phyloP scores from a whole-genome alignment of 2,888 invertebrate genomes.

The Diarsia dahlii region DNA sequence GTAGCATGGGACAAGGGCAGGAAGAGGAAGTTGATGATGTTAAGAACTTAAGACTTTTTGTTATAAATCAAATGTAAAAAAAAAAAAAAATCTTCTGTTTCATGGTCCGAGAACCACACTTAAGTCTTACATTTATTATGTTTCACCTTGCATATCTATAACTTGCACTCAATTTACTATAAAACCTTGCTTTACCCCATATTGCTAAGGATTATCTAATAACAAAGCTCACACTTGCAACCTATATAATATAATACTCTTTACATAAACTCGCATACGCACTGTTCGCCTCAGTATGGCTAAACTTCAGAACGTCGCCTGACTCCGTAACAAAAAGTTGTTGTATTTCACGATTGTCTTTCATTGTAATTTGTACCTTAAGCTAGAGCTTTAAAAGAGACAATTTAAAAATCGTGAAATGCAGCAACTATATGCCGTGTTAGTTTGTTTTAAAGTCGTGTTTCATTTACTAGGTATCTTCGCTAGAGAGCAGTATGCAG shows the following conservation, averaged over 20 bases:
- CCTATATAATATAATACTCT: not conserved
- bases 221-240: conserved; percentile 20
- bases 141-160: not conserved
- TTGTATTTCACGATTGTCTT: conserved; percentile 17
- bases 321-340: not conserved
- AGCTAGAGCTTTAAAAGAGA: not conserved
- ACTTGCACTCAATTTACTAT: conserved; percentile 32
- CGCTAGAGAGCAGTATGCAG: conserved; percentile 88
- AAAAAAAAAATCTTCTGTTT: too few species aligned
- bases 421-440: not conserved
- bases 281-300: conserved; percentile 36
- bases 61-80: too few species aligned
- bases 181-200: conserved; percentile 49
- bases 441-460: conserved; percentile 8
- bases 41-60: too few species aligned
- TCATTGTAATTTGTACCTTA: conserved; percentile 29
- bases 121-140: too few species aligned
- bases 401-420: conserved; percentile 24
- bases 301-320: conserved; percentile 5
- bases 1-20: too few species aligned
- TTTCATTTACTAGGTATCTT: conserved; percentile 82
- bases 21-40: too few species aligned
- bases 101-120: too few species aligned
- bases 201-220: conserved; percentile 39
- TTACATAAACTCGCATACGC: conserved; percentile 29